Percentiles rank a stretch among this genome's conserved stretches.
Evolutionary conservation across 2,113 vertebrate genomes (phyloP).

Genomic region (Theristicus caerulescens): DNA sequence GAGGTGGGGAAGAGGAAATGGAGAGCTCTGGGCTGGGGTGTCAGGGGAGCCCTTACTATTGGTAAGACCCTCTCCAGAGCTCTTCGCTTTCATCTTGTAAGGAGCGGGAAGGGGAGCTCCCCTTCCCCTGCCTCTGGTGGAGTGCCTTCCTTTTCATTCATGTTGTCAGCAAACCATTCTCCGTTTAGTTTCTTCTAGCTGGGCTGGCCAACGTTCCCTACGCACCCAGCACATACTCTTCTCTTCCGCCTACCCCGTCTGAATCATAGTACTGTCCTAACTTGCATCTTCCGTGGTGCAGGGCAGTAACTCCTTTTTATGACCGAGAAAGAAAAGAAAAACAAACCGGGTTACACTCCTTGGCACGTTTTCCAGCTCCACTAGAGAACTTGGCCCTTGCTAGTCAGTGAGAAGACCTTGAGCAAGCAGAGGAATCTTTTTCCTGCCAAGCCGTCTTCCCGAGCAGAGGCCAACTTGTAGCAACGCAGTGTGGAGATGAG

Average conservation of each 20-base stretch:
- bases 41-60: background rate
- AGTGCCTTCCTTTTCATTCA: background rate
- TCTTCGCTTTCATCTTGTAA: background rate
- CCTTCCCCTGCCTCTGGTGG: background rate
- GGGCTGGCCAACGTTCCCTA: background rate
- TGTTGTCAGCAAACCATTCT: background rate
- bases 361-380: background rate
- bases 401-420: background rate
- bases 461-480: conserved; percentile 8
- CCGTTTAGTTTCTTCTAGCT: background rate
- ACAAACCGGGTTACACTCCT: background rate
- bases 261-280: background rate
- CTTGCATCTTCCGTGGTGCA: background rate
- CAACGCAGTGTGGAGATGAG: background rate
- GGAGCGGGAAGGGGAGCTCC: background rate
- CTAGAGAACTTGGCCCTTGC: conserved; percentile 12
- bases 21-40: background rate
- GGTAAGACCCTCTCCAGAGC: background rate
- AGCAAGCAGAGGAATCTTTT: background rate
- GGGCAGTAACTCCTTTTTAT: background rate
- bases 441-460: conserved; percentile 24
- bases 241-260: background rate
- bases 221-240: background rate
- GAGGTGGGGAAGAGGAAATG: background rate
- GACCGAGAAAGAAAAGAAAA: background rate